These are phyloP conservation scores for Chouioia cunea DNA, from an alignment of 2,888 invertebrate genomes.

Conservation along the genomic window DNA sequence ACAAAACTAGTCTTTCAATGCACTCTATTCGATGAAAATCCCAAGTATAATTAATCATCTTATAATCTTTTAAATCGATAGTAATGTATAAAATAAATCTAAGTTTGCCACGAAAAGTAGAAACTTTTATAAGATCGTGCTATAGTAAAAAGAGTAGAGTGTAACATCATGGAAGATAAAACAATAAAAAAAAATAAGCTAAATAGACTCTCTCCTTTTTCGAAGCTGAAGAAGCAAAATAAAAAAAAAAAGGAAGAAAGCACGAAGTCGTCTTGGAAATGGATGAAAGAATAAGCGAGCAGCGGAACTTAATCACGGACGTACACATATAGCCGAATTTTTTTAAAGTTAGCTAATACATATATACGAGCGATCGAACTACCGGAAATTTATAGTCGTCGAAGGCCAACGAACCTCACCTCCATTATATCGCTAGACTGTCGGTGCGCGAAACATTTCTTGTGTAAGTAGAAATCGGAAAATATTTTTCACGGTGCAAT, in stretches of 20 bases:
- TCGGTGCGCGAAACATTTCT: constrained; percentile 57
- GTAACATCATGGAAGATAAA: too few relatives aligned
- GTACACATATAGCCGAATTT: constrained; percentile 49
- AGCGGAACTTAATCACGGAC: constrained; percentile 58
- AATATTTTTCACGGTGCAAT: too few relatives aligned
- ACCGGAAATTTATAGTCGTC: constrained; percentile 52
- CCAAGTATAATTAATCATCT: too few relatives aligned
- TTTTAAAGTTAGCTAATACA: constrained; percentile 55
- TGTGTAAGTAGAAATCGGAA: not conserved
- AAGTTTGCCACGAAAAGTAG: too few relatives aligned
- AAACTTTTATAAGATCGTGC: constrained; percentile 22
- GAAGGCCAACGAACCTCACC: constrained; percentile 53
- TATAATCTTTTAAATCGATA: too few relatives aligned
- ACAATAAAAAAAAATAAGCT: constrained; percentile 33
- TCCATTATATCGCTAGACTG: constrained; percentile 57
- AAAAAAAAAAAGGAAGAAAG: too few relatives aligned
- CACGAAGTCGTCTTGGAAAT: not conserved
- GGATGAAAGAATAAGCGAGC: constrained; percentile 29
- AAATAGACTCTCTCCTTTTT: constrained; percentile 27
- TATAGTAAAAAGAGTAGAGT: too few relatives aligned
- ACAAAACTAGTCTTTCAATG: too few relatives aligned
- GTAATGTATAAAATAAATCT: too few relatives aligned
- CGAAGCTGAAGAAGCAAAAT: too few relatives aligned
- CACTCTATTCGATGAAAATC: too few relatives aligned
- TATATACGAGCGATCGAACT: constrained; percentile 24